phyloP scores from a whole-genome alignment of 37 sponge, comb jelly and placozoan species.

The Halisarca cf. caerulea region DNA sequence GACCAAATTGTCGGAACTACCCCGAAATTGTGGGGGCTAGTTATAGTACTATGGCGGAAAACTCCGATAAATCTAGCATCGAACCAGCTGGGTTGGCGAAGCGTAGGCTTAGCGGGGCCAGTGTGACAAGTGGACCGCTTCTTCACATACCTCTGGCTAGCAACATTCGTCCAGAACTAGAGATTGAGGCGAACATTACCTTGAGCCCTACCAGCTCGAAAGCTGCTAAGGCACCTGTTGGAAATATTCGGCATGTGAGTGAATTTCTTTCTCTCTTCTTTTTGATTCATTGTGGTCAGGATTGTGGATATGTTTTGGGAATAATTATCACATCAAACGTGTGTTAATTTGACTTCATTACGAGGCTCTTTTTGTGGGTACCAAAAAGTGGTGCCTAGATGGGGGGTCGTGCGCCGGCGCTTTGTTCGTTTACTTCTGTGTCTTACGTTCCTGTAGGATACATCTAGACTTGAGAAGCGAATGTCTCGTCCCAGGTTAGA shows the following conservation, averaged over 20 bases:
- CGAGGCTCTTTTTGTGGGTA: neutral
- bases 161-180: neutral
- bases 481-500: conserved; percentile 6
- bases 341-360: neutral
- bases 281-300: too few relatives aligned
- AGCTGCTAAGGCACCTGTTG: conserved; percentile 4
- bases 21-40: neutral
- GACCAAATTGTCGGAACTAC: conserved; percentile 4
- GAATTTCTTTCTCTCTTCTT: too few relatives aligned
- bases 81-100: neutral
- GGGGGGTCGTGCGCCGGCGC: too few relatives aligned
- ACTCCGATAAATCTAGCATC: neutral
- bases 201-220: conserved; percentile 18
- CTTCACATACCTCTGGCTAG: conserved; percentile 20
- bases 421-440: too few relatives aligned
- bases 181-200: neutral
- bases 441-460: too few relatives aligned
- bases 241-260: conserved; percentile 3
- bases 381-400: too few relatives aligned
- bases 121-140: neutral
- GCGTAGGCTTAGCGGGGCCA: neutral
- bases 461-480: neutral
- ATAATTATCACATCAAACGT: neutral
- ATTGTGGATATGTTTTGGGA: too few relatives aligned
- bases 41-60: neutral